Evolutionary conservation across 2,888 invertebrate genomes (phyloP), one percentile per base, ranked within the genome.

Genomic region (Griposia aprilina): DNA sequence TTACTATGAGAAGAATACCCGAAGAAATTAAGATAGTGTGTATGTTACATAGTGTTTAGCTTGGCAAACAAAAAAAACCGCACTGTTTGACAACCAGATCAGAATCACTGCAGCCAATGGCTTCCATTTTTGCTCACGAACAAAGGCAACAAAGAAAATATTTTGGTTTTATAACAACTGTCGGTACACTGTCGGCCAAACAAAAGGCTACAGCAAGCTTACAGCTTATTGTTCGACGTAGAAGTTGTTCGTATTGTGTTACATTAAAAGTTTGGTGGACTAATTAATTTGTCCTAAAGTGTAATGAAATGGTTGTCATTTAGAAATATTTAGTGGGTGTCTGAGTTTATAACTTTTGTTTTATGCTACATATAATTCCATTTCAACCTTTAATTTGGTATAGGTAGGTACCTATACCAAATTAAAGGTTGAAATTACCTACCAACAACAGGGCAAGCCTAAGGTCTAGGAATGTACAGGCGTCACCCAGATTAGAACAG

Each of bases 251-350:
- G 60, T 75, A 63, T 66, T 74, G 80, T 77, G 55, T 82, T 72
- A 75, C 57, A 75, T 23, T 30, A 66, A 74, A 84, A 84, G 59
- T 84, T 81, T 41, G 11, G 45, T 71, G 36, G 3, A 41, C 76
- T 78, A 68, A 85, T 84, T 83, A 84, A 76, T 82, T 74, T 78
- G 82, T 63, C 67, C 15, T 55, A 4, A 65, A 71, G 76, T 74
- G 78, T 84, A 76, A 84, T 71, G 57, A 59, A 80, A 67, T 55
- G n/a, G 30, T 74, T 80, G 48, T 59, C 72, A 60, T 72, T 67
- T 17, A 26, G 23, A 48, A 59, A 55, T 45, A 52, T 67, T 63
- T 20, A 10, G 17, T 45, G 15, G 20, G 15, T 36, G 36, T 73
- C 10, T 48, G 65, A 50, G 70, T 66, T 63, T 41, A 1, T n/a